Base-by-base conservation (phyloP, 1,140 invertebrate species). In the Leptinotarsa lineolata region DNA sequence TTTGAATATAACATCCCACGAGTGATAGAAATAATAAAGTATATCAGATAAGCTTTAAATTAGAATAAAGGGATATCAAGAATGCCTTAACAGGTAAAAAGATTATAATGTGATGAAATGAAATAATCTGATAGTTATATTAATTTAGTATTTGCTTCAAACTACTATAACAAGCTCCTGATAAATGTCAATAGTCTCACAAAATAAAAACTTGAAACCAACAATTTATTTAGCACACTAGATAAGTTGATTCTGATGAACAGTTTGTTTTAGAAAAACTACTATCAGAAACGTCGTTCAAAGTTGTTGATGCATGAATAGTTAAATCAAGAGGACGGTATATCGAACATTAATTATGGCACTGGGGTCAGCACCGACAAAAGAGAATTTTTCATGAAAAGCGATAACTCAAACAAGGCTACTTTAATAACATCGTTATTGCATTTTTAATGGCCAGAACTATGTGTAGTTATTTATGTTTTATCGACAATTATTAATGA, bases 401-500 rank as follows among this genome's bases (percentile, higher is more conserved):
- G 61, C 61, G 61, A 64, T 64, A 64, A 64, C 20, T 60, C n/a
- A n/a, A 60, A 60, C 16, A 21, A 60, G 58, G 21, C 58, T 64
- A 13, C 8, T 30, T 64, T 64, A 64, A 64, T 64, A 64, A 64
- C 20, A 64, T 20, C 61, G 61, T 64, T 64, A 64, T 8, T 20
- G 24, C 61, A 64, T 22, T 64, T 64, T 64, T 64, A 64, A 64
- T 64, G 24, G 61, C 3, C 61, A 64, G n/a, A 64, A 64, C 12
- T 64, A 64, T 64, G 61, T 64, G n/a, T 15, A 20, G 24, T 64
- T 64, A 64, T 64, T 64, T 64, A 64, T 21, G n/a, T 30, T 64
- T 30, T 22, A 24, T 5, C 21, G 61, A 64, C 61, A 64, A 20
- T 64, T 64, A 64, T 64, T 64, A 64, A 64, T 64, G 61, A 20